Percentiles rank a stretch among this genome's conserved stretches.
Evolutionary conservation across 2,797 vertebrate genomes (phyloP).

Genomic region (Potorous gilbertii): DNA sequence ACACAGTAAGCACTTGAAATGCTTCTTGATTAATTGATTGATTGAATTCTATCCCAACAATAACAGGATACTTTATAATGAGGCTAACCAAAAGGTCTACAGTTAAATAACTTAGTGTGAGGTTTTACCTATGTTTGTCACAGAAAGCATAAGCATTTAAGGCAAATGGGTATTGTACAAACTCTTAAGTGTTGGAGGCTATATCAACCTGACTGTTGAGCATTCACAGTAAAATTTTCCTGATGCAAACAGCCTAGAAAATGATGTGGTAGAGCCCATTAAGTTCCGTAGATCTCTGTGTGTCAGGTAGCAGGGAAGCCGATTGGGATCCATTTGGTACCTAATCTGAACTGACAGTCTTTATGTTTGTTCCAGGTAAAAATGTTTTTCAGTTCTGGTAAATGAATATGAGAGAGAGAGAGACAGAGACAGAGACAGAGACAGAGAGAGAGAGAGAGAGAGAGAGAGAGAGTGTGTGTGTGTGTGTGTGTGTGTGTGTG

Average conservation of each 20-base stretch:
- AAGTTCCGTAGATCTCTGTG: constrained; percentile 62
- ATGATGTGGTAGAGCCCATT: constrained; percentile 56
- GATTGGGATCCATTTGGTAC: constrained; percentile 61
- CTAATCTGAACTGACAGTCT: constrained; percentile 73
- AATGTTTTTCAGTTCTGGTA: constrained; percentile 23
- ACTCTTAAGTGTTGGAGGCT: neutral
- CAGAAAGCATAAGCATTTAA: constrained; percentile 20
- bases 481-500: no score
- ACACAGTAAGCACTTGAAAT: neutral
- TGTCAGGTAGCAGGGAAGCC: constrained; percentile 53
- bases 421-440: no score
- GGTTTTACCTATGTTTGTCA: neutral
- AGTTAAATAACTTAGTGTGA: neutral
- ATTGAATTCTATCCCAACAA: neutral
- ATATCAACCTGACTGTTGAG: neutral
- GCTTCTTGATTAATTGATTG: neutral
- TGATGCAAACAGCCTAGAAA: constrained; percentile 49
- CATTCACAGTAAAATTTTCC: constrained; percentile 42
- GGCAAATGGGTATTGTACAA: neutral
- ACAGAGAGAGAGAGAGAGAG: no score
- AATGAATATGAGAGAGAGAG: neutral
- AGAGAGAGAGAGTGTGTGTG: neutral
- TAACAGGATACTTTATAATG: neutral
- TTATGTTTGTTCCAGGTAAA: constrained; percentile 62
- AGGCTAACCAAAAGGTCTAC: neutral